Conservation (phyloP, 2,113 vertebrate genomes). For the Leiothrix lutea region DNA sequence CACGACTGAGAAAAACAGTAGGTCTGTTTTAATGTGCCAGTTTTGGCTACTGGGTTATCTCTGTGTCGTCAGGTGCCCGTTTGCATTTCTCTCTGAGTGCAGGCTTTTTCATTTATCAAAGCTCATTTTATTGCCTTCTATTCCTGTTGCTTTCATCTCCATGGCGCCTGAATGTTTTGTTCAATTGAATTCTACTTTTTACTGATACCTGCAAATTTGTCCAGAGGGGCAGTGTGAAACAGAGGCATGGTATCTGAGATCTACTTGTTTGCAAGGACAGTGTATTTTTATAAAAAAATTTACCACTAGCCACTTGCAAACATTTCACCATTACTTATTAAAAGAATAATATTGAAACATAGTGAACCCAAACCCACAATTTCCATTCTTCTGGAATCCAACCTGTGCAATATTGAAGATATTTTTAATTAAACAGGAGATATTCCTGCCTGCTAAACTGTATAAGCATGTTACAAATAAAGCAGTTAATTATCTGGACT, state of each 20-base stretch:
- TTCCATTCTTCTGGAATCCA: accelerated
- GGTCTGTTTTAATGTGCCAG: not conserved
- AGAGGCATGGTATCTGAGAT: not conserved
- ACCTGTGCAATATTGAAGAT: not conserved
- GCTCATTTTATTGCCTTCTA: not conserved
- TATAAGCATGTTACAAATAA: not conserved
- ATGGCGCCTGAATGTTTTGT: not conserved
- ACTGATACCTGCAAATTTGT: not conserved
- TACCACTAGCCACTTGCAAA: not conserved
- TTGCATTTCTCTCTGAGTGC: not conserved
- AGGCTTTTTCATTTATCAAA: not conserved
- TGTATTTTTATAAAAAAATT: not conserved
- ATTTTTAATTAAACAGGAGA: not conserved
- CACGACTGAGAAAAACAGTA: not conserved
- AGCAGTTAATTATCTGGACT: not conserved
- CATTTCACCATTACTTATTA: not conserved
- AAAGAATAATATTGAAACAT: not conserved
- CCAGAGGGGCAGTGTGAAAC: not conserved
- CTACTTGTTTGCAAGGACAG: not conserved
- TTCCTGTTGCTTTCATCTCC: not conserved
- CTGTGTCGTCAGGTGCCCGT: not conserved
- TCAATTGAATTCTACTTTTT: not conserved
- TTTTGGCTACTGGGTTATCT: not conserved
- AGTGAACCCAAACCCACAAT: not conserved
- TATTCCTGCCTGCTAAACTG: not conserved